Evolutionary conservation across 2,888 invertebrate species (phyloP), one percentile per base, ranked within the genome.

Genomic region (Tridacna crocea): DNA sequence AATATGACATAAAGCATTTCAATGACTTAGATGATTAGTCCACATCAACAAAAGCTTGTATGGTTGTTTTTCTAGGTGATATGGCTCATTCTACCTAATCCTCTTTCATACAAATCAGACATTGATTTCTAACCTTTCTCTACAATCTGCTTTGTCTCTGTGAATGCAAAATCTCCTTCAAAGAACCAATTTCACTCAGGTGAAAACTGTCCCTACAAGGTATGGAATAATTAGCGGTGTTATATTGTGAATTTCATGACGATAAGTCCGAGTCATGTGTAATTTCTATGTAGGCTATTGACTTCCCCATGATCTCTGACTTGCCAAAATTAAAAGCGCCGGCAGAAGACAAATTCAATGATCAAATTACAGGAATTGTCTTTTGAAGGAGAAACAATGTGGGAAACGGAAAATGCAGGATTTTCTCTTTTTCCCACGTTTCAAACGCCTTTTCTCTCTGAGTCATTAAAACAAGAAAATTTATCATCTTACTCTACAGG

Each of bases 41-140:
- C 47, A 47, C 70, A 70, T 47, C 70, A 70, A 70, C 70, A 70
- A 47, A 47, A 70, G 70, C 70, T 70, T 70, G 70, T 22, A 46
- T 22, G 51, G 51, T 70, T 70, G 70, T 70, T 70, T 51, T 70
- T 51, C 70, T 70, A 70, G 17, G 47, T n/a, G 70, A 47, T 70
- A 70, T 70, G 47, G 47, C 70, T 70, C 70, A 70, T 70, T 70
- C 70, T 51, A 26, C 19, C 47, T 70, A 70, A 70, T 70, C 70
- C 70, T 46, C 70, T 70, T 70, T 70, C 22, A 48, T 51, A 47
- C 70, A 70, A 70, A 22, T 70, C 70, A 70, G 51, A 46, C 70
- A 70, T 70, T 70, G 70, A 70, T 70, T 70, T 70, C 27, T 70
- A 24, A 61, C 61, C 24, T 61, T 61, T 61, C 61, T 13, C 61